Percentiles rank a stretch among this genome's conserved stretches.
Evolutionary conservation across 2,797 vertebrate species (phyloP).

Genomic region (Gastrophryne carolinensis): DNA sequence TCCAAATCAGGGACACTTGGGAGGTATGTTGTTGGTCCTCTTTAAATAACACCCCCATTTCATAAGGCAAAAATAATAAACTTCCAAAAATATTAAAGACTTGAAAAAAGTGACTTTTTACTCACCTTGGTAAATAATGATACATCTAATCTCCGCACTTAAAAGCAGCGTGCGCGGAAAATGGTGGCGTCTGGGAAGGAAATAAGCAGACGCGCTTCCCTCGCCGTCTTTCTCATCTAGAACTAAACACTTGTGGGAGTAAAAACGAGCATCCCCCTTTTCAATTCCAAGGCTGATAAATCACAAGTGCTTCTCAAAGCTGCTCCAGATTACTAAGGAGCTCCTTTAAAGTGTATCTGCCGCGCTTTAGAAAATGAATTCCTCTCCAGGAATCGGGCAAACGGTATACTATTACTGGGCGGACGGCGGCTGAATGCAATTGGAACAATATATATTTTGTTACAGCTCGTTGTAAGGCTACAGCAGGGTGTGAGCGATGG

Average conservation of each 20-base stretch:
- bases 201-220: background rate
- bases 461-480: background rate
- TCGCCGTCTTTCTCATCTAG: slow-evolving; percentile 30
- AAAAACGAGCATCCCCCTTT: slow-evolving; percentile 26
- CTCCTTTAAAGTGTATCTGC: slow-evolving; percentile 34
- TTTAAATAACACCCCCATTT: too few relatives aligned
- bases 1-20: too few relatives aligned
- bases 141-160: background rate
- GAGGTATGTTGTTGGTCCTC: too few relatives aligned
- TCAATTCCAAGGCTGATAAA: slow-evolving; percentile 43
- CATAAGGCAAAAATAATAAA: too few relatives aligned
- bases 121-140: background rate
- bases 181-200: background rate
- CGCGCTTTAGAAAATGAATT: slow-evolving; percentile 43
- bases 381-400: slow-evolving; percentile 16
- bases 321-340: slow-evolving; percentile 41
- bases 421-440: slow-evolving; percentile 16
- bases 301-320: slow-evolving; percentile 43
- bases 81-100: too few relatives aligned
- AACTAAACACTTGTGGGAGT: slow-evolving; percentile 42
- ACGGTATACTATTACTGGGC: slow-evolving; percentile 23
- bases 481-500: background rate
- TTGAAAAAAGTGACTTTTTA: too few relatives aligned
- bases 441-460: slow-evolving; percentile 39
- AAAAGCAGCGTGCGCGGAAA: background rate